Conservation (phyloP, 1,140 invertebrate species). For the Delia radicum region DNA sequence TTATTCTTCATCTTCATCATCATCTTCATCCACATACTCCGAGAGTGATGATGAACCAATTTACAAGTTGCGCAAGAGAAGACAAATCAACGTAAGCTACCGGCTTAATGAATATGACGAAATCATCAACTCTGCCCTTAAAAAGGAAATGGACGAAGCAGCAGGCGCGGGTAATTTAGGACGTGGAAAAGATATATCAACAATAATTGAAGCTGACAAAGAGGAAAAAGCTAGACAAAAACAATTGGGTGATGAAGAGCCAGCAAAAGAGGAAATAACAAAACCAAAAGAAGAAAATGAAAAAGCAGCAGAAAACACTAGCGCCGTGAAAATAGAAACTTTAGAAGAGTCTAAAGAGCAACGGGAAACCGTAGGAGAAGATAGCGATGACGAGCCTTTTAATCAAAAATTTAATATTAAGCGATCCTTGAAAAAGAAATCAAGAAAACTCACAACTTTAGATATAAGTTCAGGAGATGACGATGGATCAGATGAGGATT, state of each 20-base stretch:
- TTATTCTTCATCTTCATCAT: slow-evolving; percentile 42
- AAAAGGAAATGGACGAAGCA: slow-evolving; percentile 74
- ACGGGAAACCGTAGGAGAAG: slow-evolving; percentile 16
- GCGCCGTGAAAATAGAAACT: slow-evolving; percentile 23
- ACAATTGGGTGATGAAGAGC: slow-evolving; percentile 37
- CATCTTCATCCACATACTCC: slow-evolving; percentile 58
- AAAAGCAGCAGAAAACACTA: not conserved
- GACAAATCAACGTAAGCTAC: slow-evolving; percentile 76
- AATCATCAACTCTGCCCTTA: slow-evolving; percentile 88
- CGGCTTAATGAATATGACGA: slow-evolving; percentile 91
- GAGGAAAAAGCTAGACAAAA: slow-evolving; percentile 60
- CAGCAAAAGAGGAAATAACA: slow-evolving; percentile 55
- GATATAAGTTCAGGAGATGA: slow-evolving; percentile 81
- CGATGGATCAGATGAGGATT: slow-evolving; percentile 82
- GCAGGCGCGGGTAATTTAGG: slow-evolving; percentile 77
- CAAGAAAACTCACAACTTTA: slow-evolving; percentile 75
- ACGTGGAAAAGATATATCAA: slow-evolving; percentile 85
- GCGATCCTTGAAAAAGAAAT: slow-evolving; percentile 62
- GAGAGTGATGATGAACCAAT: slow-evolving; percentile 72
- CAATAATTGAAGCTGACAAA: slow-evolving; percentile 81
- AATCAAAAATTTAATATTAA: slow-evolving; percentile 56
- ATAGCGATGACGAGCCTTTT: slow-evolving; percentile 33
- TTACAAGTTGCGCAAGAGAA: slow-evolving; percentile 76
- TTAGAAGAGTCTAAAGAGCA: slow-evolving; percentile 55
- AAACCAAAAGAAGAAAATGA: slow-evolving; percentile 34